A percentile compares a stretch with the other conserved stretches of the same genome.
These are phyloP conservation scores for Orthosia cruda DNA, from an alignment of 2,888 invertebrate species.

Conservation along the genomic window DNA sequence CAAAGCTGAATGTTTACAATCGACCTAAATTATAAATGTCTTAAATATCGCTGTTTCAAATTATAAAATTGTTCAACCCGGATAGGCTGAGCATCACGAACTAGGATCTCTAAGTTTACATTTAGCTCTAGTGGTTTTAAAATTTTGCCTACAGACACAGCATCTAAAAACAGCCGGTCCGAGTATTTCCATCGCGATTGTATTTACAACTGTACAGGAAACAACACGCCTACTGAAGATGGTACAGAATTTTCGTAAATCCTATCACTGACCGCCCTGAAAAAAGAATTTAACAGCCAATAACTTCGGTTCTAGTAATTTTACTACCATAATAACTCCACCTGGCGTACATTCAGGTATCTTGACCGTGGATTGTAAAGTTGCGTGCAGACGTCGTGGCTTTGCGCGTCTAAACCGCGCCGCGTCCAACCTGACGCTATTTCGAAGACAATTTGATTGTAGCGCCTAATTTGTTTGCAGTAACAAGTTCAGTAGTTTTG, in stretches of 20 bases:
- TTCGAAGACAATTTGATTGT: background rate
- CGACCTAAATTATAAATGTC: too few relatives aligned
- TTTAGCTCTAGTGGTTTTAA: background rate
- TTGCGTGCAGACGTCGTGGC: constrained; percentile 1
- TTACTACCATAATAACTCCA: constrained; percentile 30
- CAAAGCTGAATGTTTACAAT: background rate
- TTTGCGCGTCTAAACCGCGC: background rate
- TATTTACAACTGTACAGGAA: constrained; percentile 18
- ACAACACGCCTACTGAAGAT: background rate
- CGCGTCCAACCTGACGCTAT: background rate
- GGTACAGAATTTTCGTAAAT: constrained; percentile 18
- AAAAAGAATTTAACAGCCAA: constrained; percentile 19
- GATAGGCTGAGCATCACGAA: too few relatives aligned
- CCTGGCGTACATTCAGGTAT: background rate
- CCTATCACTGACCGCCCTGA: constrained; percentile 6
- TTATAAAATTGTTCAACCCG: background rate
- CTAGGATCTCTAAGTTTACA: background rate
- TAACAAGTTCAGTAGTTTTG: constrained; percentile 8
- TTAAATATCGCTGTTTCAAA: too few relatives aligned
- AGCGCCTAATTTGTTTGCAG: constrained; percentile 12
- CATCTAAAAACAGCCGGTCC: constrained; percentile 3
- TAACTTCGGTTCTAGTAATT: constrained; percentile 36
- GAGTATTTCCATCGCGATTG: background rate
- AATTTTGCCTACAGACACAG: background rate
- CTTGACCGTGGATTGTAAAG: background rate